These are phyloP conservation scores for Abrostola triplasia DNA, from an alignment of 2,888 invertebrate genomes.

Conservation along the genomic window DNA sequence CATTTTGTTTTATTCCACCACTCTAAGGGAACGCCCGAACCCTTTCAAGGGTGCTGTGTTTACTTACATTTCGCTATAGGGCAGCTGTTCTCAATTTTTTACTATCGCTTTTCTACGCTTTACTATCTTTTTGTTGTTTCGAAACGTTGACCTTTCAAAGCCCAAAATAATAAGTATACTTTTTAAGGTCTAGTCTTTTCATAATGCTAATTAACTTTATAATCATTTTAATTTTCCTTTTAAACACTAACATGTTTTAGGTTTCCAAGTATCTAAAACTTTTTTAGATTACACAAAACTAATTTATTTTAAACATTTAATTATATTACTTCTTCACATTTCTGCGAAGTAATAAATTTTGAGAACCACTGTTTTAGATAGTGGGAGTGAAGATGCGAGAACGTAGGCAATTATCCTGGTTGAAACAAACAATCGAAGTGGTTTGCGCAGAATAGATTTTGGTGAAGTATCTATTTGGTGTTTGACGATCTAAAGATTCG, in stretches of 20 bases:
- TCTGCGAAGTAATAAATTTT: constrained; percentile 29
- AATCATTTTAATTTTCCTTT: no score
- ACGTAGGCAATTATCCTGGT: constrained; percentile 71
- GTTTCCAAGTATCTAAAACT: no score
- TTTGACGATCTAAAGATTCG: constrained; percentile 49
- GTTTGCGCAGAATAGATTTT: constrained; percentile 65
- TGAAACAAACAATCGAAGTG: constrained; percentile 68
- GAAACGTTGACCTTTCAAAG: constrained; percentile 18
- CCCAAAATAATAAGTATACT: constrained; percentile 19
- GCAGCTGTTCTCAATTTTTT: constrained; percentile 52
- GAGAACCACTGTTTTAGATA: constrained; percentile 55
- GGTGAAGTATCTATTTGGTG: constrained; percentile 53
- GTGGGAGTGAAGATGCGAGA: constrained; percentile 63
- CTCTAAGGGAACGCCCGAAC: constrained; percentile 76
- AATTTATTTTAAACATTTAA: no score
- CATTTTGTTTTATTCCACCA: constrained; percentile 82
- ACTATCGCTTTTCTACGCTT: background rate
- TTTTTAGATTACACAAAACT: no score
- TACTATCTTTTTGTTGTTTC: constrained; percentile 32
- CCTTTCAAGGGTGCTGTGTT: constrained; percentile 78
- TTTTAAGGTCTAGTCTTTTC: no score
- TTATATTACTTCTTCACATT: no score
- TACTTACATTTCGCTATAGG: constrained; percentile 70
- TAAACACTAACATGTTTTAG: no score
- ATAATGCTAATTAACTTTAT: no score